Evolutionary conservation across 2,113 vertebrate species (phyloP).

Genomic region (Alligator mississippiensis): DNA sequence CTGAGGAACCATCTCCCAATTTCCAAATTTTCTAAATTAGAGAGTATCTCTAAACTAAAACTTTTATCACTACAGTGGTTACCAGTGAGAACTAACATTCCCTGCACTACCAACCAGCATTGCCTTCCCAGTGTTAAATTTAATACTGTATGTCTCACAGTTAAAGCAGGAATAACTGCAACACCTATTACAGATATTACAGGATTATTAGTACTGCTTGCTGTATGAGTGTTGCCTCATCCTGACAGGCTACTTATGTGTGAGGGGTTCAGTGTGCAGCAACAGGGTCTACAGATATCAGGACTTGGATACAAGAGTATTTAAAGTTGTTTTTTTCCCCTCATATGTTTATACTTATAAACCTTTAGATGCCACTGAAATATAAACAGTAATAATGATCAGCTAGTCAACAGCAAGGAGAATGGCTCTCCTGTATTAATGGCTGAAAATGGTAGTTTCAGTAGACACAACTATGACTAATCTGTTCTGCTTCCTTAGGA

Average conservation of each 20-base stretch:
- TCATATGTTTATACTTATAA: neutral
- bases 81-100: neutral
- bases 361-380: slow-evolving; percentile 21
- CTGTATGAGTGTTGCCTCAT: neutral
- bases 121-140: neutral
- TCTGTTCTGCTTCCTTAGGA: slow-evolving; percentile 29
- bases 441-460: neutral
- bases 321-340: neutral
- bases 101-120: neutral
- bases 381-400: slow-evolving; percentile 54
- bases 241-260: neutral
- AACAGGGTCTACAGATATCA: neutral
- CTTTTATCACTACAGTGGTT: neutral
- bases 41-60: no score
- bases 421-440: neutral
- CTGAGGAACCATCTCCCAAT: no score
- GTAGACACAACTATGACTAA: no score
- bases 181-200: neutral
- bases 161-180: neutral
- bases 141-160: neutral
- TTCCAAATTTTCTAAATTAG: no score
- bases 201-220: neutral
- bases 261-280: neutral
- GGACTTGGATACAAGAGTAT: neutral
- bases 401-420: slow-evolving; percentile 55